Conservation (phyloP, 2,888 invertebrate genomes). For the Empis stercorea region DNA sequence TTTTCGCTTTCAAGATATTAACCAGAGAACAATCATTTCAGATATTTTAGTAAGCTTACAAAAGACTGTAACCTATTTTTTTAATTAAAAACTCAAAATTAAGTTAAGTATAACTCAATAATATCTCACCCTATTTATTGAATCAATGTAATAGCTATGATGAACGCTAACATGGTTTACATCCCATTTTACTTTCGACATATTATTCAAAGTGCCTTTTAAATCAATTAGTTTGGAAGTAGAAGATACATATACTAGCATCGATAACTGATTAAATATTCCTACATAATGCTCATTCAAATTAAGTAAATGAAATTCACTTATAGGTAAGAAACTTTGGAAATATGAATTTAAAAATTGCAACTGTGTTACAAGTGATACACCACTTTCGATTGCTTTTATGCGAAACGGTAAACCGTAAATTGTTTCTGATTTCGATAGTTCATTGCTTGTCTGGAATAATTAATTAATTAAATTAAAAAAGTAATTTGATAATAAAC, state of each 20-base stretch:
- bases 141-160: constrained; percentile 80
- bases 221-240: constrained; percentile 69
- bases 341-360: constrained; percentile 72
- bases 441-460: constrained; percentile 44
- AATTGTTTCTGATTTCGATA: constrained; percentile 55
- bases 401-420: constrained; percentile 76
- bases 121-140: constrained; percentile 47
- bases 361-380: constrained; percentile 81
- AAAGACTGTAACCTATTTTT: no score
- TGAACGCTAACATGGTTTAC: constrained; percentile 90
- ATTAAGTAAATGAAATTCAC: constrained; percentile 52
- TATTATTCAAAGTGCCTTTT: constrained; percentile 60
- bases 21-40: no score
- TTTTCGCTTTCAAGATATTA: no score
- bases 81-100: no score
- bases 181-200: constrained; percentile 91
- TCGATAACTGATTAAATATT: constrained; percentile 50
- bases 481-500: not conserved
- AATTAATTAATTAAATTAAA: not conserved
- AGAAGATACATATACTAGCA: constrained; percentile 79
- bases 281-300: constrained; percentile 43
- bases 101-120: no score
- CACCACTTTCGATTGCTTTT: constrained; percentile 84
- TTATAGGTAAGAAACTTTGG: constrained; percentile 65
- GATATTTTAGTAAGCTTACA: no score